Base-by-base conservation (phyloP, 2,113 vertebrate genomes). In the Ornithorhynchus anatinus region DNA sequence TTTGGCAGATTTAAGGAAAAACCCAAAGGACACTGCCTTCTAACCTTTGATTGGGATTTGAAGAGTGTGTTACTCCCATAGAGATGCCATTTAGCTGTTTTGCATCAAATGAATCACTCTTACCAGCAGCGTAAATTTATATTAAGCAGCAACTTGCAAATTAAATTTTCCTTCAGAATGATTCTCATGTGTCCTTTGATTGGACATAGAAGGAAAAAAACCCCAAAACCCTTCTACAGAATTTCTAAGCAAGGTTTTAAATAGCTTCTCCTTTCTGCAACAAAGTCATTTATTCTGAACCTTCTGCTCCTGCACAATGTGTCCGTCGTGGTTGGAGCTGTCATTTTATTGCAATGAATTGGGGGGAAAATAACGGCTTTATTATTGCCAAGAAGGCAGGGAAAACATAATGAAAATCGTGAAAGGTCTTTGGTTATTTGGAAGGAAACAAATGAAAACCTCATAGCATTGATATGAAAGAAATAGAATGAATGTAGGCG, bases 101-200 rank as follows among this genome's bases (percentile, higher is more conserved):
- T 84, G 54, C 29, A 79, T 44, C 69, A 68, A 74, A 80, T 58
- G 4, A 86, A 51, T 75, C 84, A 81, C 60, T 86, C 85, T 82
- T 67, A 86, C 51, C 53, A 82, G 59, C 20, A 7, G 51, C 82
- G 63, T 85, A 42, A 63, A 84, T 87, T 91, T 86, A 52, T 84
- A 52, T 38, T 47, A 82, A 56, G 82, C 54, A 77, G 58, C 59
- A 77, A 72, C 32, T 80, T 80, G 59, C 33, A 88, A 85, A 79
- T 75, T 88, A 60, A 50, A 51, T 72, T 85, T 86, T 81, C 39
- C 19, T 82, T 75, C 51, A 59, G 58, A 84, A 51, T 22, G 52
- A 20, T 69, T 75, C 37, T 68, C 20, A 22, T 29, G 31, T 70
- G 63, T 50, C 56, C 15, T 86, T 72, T 70, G 64, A 85, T 84